Evolutionary conservation across 2,888 invertebrate species (phyloP).

Genomic region (Hesperia comma): DNA sequence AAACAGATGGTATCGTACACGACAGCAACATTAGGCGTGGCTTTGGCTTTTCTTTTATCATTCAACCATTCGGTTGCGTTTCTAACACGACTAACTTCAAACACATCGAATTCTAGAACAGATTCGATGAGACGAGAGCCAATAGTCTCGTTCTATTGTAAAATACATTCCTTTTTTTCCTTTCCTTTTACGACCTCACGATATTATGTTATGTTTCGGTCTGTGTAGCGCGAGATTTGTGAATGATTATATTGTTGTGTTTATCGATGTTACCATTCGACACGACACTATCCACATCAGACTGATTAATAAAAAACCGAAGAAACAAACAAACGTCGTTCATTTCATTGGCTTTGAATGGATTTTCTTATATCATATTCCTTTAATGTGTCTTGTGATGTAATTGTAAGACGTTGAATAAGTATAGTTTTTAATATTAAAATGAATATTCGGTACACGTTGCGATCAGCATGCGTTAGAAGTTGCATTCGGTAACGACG

Average conservation of each 20-base stretch:
- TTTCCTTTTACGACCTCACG: slow-evolving; percentile 57
- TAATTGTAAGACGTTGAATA: slow-evolving; percentile 39
- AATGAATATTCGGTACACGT: slow-evolving; percentile 43
- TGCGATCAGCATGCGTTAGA: slow-evolving; percentile 67
- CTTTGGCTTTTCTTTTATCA: slow-evolving; percentile 81
- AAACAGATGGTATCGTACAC: slow-evolving; percentile 89
- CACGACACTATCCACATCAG: slow-evolving; percentile 49
- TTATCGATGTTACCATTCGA: slow-evolving; percentile 73
- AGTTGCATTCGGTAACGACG: slow-evolving; percentile 45
- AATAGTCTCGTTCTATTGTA: slow-evolving; percentile 49
- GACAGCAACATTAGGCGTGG: slow-evolving; percentile 77
- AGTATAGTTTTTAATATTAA: slow-evolving; percentile 28
- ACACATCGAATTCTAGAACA: slow-evolving; percentile 61
- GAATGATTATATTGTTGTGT: slow-evolving; percentile 72
- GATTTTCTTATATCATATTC: slow-evolving; percentile 63
- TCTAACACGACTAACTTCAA: slow-evolving; percentile 79
- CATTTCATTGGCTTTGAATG: slow-evolving; percentile 80
- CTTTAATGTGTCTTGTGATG: slow-evolving; percentile 51
- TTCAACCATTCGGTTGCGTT: slow-evolving; percentile 77
- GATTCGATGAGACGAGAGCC: slow-evolving; percentile 63
- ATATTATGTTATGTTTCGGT: slow-evolving; percentile 75
- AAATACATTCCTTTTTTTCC: slow-evolving; percentile 48
- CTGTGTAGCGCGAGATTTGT: slow-evolving; percentile 74
- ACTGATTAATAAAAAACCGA: slow-evolving; percentile 38
- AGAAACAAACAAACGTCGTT: slow-evolving; percentile 38